Base-by-base conservation (phyloP, 2,888 invertebrate species). In the Parelbella ahira region DNA sequence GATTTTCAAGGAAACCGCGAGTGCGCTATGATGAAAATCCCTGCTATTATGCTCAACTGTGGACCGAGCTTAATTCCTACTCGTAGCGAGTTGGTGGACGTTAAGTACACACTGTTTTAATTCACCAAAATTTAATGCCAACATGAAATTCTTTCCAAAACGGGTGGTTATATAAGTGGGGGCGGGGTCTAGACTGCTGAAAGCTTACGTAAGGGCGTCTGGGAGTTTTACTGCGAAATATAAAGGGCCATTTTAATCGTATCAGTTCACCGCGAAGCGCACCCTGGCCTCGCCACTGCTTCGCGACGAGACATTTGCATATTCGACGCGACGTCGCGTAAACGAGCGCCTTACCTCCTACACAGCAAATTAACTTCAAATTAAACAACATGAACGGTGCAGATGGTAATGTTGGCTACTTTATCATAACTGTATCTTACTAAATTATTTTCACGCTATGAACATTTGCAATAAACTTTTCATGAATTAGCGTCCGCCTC, bases 201-300 rank as follows among this genome's bases (percentile, higher is more conserved):
- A 66, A 59, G 73, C 79, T 84, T 84, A 84, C 82, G 84, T 84
- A 84, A 84, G 78, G 63, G 50, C 55, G 71, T 61, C 76, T 72
- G 66, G 59, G 63, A 62, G 56, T 59, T 60, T 54, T 49, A 55
- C 54, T 44, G 50, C 47, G 37, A 48, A 51, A 41, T 28, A 29
- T 34, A 34, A 42, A 42, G 63, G 54, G 51, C 43, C 48, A 48
- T 48, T 58, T 58, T 58, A 59, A 63, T 64, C 53, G 51, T 56
- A 46, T 52, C 46, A 39, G 29, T 30, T 38, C 24, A 33, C 44
- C 41, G 39, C 33, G 23, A 34, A 44, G n/a, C 42, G 42, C 9
- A 32, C 11, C 27, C 29, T 2, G 9, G 3, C 21, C 5, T 20
- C 24, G 13, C 8, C 9, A 8, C 15, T n/a, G 3, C 19, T n/a